Conservation (phyloP, 1,140 invertebrate genomes). For the Venustaconcha ellipsiformis region DNA sequence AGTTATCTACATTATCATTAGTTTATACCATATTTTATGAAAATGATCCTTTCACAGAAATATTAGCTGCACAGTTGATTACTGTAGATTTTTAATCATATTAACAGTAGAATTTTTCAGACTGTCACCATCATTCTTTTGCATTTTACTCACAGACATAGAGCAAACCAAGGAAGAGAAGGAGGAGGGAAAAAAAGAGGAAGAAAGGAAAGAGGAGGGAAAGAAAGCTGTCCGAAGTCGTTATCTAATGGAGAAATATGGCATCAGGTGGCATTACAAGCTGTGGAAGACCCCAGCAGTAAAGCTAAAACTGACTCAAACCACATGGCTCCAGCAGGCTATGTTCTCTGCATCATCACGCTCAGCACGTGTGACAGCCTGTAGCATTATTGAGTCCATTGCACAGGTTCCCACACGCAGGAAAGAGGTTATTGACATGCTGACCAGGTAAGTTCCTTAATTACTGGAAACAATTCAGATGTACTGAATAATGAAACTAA, state of each 20-base stretch:
- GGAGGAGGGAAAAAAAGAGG: constrained; percentile 47
- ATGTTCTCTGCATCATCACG: constrained; percentile 92
- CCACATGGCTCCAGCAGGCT: constrained; percentile 88
- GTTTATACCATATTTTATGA: too few species aligned
- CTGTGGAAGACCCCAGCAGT: constrained; percentile 60
- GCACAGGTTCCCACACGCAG: constrained; percentile 71
- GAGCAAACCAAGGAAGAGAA: too few species aligned
- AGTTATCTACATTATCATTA: too few species aligned
- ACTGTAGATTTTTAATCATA: too few species aligned
- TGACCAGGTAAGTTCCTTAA: constrained; percentile 75
- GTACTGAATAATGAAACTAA: background rate
- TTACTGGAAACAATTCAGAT: background rate
- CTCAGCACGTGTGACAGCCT: constrained; percentile 88
- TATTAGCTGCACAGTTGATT: too few species aligned
- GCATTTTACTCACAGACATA: too few species aligned
- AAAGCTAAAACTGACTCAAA: constrained; percentile 59
- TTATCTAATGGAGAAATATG: constrained; percentile 85
- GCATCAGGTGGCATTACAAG: constrained; percentile 71
- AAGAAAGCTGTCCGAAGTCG: constrained; percentile 71
- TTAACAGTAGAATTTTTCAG: too few species aligned
- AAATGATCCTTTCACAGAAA: too few species aligned
- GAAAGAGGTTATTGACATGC: constrained; percentile 80
- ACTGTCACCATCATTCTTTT: too few species aligned
- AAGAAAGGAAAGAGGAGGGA: constrained; percentile 33
- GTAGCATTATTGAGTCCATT: constrained; percentile 87